Percentiles rank a stretch among this genome's conserved stretches.
Conservation (phyloP, 2,797 vertebrate species). For the Macropus fuliginosus region DNA sequence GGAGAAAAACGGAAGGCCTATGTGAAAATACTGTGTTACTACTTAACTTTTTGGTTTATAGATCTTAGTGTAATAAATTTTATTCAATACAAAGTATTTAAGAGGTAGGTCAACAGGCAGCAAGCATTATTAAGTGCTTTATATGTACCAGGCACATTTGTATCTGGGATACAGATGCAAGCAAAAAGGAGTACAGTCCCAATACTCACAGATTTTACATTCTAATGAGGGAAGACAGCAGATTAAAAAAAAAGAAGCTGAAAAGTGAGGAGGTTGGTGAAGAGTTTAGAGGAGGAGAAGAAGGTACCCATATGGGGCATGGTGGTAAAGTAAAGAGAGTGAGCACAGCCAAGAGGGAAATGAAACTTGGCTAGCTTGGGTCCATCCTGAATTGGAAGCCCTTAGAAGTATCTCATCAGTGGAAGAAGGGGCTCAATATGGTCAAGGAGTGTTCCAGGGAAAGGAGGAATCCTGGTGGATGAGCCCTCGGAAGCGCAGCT, state of each 20-base stretch:
- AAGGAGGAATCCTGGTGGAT: background rate
- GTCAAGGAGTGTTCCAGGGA: background rate
- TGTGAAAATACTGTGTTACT: background rate
- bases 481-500: background rate
- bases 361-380: background rate
- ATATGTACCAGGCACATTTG: background rate
- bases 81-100: background rate
- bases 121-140: background rate
- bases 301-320: background rate
- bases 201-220: background rate
- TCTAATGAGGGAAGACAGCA: background rate
- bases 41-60: background rate
- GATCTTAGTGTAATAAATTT: background rate
- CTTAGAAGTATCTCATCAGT: background rate
- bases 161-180: background rate
- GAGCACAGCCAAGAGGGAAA: background rate
- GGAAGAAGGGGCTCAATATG: background rate
- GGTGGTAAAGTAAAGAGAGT: background rate
- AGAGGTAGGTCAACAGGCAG: background rate
- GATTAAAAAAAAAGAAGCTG: background rate
- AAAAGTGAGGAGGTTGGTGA: background rate
- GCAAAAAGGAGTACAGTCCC: too few species aligned
- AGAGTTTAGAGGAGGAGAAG: background rate
- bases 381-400: background rate
- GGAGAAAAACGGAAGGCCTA: background rate